phyloP scores from a whole-genome alignment of 2,888 invertebrate genomes.

The Ornithoptera priamus region DNA sequence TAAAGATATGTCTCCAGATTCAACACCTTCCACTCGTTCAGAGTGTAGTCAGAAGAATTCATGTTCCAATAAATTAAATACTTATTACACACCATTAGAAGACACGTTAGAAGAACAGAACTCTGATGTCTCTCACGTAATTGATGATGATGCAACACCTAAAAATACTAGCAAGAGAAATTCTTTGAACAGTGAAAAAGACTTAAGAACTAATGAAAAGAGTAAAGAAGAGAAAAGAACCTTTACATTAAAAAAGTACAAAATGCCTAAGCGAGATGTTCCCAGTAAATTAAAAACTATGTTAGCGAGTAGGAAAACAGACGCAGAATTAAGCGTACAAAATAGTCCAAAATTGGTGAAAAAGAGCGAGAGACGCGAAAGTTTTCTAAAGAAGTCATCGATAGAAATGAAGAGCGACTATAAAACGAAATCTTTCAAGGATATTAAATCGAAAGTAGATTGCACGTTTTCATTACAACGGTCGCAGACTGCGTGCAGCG shows the following conservation, averaged over 20 bases:
- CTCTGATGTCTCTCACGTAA: constrained; percentile 44
- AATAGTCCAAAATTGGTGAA: constrained; percentile 80
- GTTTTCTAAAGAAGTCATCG: constrained; percentile 63
- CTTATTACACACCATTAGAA: constrained; percentile 55
- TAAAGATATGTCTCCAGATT: constrained; percentile 85
- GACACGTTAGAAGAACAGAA: constrained; percentile 52
- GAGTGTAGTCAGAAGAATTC: constrained; percentile 75
- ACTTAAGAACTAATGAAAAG: constrained; percentile 60
- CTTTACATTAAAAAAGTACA: constrained; percentile 83
- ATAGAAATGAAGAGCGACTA: constrained; percentile 89
- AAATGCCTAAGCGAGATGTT: constrained; percentile 89
- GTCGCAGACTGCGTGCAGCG: constrained; percentile 74
- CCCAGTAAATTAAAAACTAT: constrained; percentile 88
- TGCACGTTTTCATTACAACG: constrained; percentile 76
- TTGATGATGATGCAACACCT: constrained; percentile 59
- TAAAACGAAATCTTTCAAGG: constrained; percentile 87
- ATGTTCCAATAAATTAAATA: constrained; percentile 54
- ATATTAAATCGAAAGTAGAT: constrained; percentile 92
- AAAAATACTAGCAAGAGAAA: constrained; percentile 70
- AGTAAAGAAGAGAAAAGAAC: constrained; percentile 77
- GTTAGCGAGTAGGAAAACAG: constrained; percentile 80
- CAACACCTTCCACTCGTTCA: constrained; percentile 78
- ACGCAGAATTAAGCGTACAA: constrained; percentile 77
- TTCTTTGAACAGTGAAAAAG: constrained; percentile 69
- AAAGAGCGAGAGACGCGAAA: constrained; percentile 87